These are phyloP conservation scores for Atrina japonica DNA, from an alignment of 2,888 invertebrate species.

Conservation along the genomic window DNA sequence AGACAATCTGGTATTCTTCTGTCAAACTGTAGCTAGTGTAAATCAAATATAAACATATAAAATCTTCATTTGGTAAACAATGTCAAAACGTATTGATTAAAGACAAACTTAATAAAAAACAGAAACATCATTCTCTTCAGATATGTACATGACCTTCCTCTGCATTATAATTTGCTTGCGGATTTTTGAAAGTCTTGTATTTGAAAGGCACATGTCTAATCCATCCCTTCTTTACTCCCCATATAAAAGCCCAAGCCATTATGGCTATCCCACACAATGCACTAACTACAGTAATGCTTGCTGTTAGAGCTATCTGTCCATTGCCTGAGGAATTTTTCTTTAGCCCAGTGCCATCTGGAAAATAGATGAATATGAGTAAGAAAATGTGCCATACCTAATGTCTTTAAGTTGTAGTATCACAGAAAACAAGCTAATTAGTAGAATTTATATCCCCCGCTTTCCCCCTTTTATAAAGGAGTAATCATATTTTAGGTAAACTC, in stretches of 20 bases:
- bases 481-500: too few relatives aligned
- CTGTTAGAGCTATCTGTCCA: constrained; percentile 43
- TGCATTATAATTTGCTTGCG: constrained; percentile 23
- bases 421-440: neutral
- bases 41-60: neutral
- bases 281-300: constrained; percentile 46
- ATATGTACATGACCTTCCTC: constrained; percentile 41
- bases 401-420: too few relatives aligned
- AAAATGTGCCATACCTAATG: too few relatives aligned
- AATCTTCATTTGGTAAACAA: too few relatives aligned
- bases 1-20: too few relatives aligned
- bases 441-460: too few relatives aligned
- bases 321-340: too few relatives aligned
- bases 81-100: neutral
- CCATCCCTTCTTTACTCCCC: constrained; percentile 55
- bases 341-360: too few relatives aligned
- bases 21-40: neutral
- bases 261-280: constrained; percentile 33
- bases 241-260: constrained; percentile 39
- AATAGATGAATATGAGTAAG: too few relatives aligned
- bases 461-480: too few relatives aligned
- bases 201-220: constrained; percentile 52
- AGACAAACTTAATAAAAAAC: too few relatives aligned
- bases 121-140: constrained; percentile 5
- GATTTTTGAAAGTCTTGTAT: constrained; percentile 51